A percentile compares a stretch with the other conserved stretches of the same genome.
Evolutionary conservation across 23 tunicate genomes (phyloP).

Genomic region (Trididemnum clinides): DNA sequence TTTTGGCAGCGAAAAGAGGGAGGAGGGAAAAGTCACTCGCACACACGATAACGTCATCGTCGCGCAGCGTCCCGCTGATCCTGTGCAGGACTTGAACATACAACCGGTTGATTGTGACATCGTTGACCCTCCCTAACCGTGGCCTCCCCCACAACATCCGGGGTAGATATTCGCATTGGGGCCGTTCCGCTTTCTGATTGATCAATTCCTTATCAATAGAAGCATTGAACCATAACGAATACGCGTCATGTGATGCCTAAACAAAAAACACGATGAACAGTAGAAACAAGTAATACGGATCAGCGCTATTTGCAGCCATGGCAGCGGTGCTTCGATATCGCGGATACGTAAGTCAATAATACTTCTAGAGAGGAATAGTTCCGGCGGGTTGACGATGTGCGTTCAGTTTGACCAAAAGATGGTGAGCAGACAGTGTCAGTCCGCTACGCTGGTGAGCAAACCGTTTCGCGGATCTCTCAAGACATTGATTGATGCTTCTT

Average conservation of each 20-base stretch:
- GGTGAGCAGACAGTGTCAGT: no score
- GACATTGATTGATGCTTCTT: no score
- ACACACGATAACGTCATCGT: constrained; percentile 45
- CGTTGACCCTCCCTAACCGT: constrained; percentile 74
- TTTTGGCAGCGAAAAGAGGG: constrained; percentile 52
- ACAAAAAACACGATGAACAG: no score
- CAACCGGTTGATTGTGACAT: constrained; percentile 31
- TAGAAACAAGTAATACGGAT: no score
- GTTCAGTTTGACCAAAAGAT: no score
- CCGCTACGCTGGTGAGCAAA: no score
- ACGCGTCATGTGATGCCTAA: constrained; percentile 72
- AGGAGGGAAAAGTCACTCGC: constrained; percentile 74
- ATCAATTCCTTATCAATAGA: background rate
- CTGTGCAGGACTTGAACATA: constrained; percentile 32
- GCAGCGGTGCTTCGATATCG: no score
- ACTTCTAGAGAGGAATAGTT: no score
- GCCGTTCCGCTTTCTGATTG: background rate
- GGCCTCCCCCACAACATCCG: constrained; percentile 76
- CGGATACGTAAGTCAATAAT: no score
- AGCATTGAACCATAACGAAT: constrained; percentile 63
- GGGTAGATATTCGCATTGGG: constrained; percentile 72
- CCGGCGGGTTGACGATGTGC: no score
- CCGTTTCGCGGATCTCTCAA: no score
- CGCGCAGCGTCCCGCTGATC: background rate
- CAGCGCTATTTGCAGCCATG: no score